Evolutionary conservation across 2,113 vertebrate species (phyloP).

Genomic region (Rattus rattus): DNA sequence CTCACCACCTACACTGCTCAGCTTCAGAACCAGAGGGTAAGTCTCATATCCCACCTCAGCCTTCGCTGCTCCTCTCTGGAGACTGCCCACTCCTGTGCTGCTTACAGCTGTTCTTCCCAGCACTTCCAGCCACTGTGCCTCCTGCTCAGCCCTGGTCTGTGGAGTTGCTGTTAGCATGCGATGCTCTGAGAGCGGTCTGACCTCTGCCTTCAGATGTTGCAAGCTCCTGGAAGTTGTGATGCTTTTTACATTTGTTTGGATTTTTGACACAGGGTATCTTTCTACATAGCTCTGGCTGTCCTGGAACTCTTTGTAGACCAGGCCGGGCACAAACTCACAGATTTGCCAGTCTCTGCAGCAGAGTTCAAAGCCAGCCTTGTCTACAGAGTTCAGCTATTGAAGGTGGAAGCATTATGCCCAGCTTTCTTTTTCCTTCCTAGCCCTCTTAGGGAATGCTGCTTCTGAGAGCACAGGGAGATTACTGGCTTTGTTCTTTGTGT

Average conservation of each 20-base stretch:
- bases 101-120: background rate
- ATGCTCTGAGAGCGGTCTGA: background rate
- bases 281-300: background rate
- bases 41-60: background rate
- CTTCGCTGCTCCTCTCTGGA: background rate
- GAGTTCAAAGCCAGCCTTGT: background rate
- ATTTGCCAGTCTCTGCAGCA: background rate
- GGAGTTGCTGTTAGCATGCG: background rate
- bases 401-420: background rate
- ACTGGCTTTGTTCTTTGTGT: background rate
- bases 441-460: background rate
- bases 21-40: background rate
- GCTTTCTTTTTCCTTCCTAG: background rate
- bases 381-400: background rate
- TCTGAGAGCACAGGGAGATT: background rate
- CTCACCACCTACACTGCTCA: background rate
- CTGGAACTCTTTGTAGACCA: background rate
- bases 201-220: background rate
- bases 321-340: background rate
- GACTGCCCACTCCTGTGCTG: background rate
- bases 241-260: background rate
- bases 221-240: background rate
- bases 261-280: background rate
- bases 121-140: background rate
- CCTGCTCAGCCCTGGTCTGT: background rate